phyloP scores from a whole-genome alignment of 1,140 invertebrate species.

The Globodera rostochiensis region DNA sequence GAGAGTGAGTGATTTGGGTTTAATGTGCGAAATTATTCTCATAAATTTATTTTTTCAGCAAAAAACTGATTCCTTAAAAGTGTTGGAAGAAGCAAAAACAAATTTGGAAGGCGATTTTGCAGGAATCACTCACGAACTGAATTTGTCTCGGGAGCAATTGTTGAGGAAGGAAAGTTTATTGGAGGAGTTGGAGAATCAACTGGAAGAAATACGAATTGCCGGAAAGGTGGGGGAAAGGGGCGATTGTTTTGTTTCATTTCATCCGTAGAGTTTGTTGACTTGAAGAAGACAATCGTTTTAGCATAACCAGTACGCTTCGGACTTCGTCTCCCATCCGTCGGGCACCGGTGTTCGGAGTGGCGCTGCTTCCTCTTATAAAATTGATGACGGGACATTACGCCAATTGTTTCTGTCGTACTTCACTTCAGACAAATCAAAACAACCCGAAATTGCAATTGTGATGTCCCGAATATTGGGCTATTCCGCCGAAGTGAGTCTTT shows the following conservation, averaged over 20 bases:
- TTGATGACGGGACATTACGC: constrained; percentile 41
- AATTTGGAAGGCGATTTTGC: constrained; percentile 35
- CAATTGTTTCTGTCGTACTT: constrained; percentile 44
- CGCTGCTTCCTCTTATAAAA: constrained; percentile 19
- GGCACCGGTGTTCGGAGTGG: background rate
- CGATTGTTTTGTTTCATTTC: too few species aligned
- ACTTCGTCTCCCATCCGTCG: background rate
- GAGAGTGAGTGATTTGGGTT: background rate
- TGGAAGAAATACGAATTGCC: constrained; percentile 37
- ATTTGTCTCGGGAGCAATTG: constrained; percentile 24
- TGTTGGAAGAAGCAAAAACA: constrained; percentile 8
- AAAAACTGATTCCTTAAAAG: background rate
- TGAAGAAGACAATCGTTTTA: too few species aligned
- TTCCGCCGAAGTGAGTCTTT: constrained; percentile 28
- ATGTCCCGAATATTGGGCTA: constrained; percentile 43
- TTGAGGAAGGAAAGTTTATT: constrained; percentile 31
- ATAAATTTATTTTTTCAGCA: background rate
- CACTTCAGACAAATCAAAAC: constrained; percentile 36
- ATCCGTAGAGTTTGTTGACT: too few species aligned
- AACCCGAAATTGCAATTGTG: constrained; percentile 43
- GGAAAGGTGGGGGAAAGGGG: background rate
- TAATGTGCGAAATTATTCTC: background rate
- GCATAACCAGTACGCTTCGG: too few species aligned
- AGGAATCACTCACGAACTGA: constrained; percentile 11
- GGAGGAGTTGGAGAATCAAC: constrained; percentile 42